These are phyloP conservation scores for Chrysina gloriosa DNA, from an alignment of 2,888 invertebrate species.

Conservation along the genomic window DNA sequence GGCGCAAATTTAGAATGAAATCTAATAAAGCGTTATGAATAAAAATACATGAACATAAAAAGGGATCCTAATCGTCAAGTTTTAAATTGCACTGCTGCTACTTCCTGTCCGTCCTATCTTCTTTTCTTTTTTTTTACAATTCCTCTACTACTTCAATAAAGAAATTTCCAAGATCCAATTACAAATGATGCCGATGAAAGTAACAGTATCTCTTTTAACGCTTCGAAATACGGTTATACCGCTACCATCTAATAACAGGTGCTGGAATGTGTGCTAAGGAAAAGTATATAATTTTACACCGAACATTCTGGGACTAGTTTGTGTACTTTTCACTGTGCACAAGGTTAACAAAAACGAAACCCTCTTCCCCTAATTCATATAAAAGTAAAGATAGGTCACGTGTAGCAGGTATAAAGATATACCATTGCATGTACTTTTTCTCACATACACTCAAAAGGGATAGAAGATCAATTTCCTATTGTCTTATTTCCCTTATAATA, in stretches of 20 bases:
- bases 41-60: not conserved
- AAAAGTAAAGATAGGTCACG: not conserved
- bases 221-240: not conserved
- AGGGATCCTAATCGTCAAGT: not conserved
- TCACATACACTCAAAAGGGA: not conserved
- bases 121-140: too few species aligned
- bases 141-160: too few species aligned
- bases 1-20: not conserved
- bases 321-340: not conserved
- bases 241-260: not conserved
- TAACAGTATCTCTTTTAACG: not conserved
- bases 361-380: too few species aligned
- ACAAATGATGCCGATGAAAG: not conserved
- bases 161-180: too few species aligned
- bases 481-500: too few species aligned
- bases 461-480: not conserved
- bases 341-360: constrained; percentile 1
- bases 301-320: not conserved
- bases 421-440: not conserved
- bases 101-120: not conserved
- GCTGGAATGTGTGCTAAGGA: not conserved
- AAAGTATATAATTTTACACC: not conserved
- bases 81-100: too few species aligned
- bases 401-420: not conserved
- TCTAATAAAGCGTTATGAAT: not conserved